Evolutionary conservation across 2,113 vertebrate genomes (phyloP).

Genomic region (Proterorhinus semilunaris): DNA sequence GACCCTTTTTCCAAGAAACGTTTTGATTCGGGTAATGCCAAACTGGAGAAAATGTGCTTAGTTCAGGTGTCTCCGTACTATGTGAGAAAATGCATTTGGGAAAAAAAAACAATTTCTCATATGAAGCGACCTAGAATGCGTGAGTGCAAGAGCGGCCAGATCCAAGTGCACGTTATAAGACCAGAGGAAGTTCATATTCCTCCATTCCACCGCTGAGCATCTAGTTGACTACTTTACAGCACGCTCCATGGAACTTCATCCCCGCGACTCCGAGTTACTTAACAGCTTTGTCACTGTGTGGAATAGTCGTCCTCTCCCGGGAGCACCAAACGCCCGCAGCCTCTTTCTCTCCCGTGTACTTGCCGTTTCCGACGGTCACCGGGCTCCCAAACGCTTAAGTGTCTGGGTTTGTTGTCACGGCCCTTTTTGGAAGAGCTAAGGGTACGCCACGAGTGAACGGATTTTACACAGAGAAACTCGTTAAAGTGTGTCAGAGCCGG

Average conservation of each 20-base stretch:
- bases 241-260: conserved; percentile 20
- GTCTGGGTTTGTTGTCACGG: conserved; percentile 55
- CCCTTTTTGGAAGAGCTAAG: conserved; percentile 35
- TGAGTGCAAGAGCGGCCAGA: too few species aligned
- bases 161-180: not conserved
- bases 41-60: too few species aligned
- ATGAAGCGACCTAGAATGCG: too few species aligned
- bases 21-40: too few species aligned
- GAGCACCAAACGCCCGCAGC: conserved; percentile 49
- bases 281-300: conserved; percentile 35
- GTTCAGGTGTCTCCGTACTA: too few species aligned
- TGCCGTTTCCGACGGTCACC: conserved; percentile 47
- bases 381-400: conserved; percentile 49
- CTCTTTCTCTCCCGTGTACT: conserved; percentile 37
- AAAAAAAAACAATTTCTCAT: too few species aligned
- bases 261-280: conserved; percentile 34
- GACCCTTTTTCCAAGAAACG: too few species aligned
- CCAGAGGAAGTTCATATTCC: not conserved
- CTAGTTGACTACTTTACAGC: conserved; percentile 1
- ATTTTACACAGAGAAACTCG: conserved; percentile 43
- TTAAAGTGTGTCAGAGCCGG: conserved; percentile 42
- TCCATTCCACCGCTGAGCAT: not conserved
- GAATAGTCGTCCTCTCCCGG: conserved; percentile 44
- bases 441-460: conserved; percentile 31
- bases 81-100: too few species aligned